Percentiles rank a stretch among this genome's conserved stretches.
Evolutionary conservation across 2,888 invertebrate species (phyloP).

Genomic region (Bursaphelenchus okinawaensis): DNA sequence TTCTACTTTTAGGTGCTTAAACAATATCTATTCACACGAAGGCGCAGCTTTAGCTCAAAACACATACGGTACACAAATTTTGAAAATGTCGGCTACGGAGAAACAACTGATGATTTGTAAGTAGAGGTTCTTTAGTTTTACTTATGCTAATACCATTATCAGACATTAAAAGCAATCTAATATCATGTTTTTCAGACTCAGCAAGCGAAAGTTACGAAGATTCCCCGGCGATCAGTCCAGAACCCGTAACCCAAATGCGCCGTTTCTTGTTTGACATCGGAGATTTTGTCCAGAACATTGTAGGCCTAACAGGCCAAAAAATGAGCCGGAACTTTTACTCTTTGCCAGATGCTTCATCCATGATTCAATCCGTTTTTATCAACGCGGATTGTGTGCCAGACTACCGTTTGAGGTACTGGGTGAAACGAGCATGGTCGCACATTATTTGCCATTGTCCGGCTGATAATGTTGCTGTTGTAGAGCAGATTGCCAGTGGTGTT

Average conservation of each 20-base stretch:
- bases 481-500: slow-evolving; percentile 19
- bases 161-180: background rate
- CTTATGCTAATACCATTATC: background rate
- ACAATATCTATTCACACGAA: slow-evolving; percentile 25
- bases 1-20: slow-evolving; percentile 26
- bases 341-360: slow-evolving; percentile 8
- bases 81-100: slow-evolving; percentile 36
- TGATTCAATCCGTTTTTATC: slow-evolving; percentile 22
- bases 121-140: no score
- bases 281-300: slow-evolving; percentile 31
- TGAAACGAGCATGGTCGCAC: slow-evolving; percentile 32
- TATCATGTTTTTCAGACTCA: slow-evolving; percentile 10
- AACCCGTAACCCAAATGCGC: slow-evolving; percentile 18
- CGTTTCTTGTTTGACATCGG: slow-evolving; percentile 23
- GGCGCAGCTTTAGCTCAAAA: slow-evolving; percentile 25
- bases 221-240: background rate
- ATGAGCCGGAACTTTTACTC: slow-evolving; percentile 27
- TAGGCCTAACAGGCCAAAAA: slow-evolving; percentile 31
- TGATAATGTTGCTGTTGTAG: slow-evolving; percentile 15
- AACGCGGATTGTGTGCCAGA: slow-evolving; percentile 26
- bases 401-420: slow-evolving; percentile 35
- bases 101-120: slow-evolving; percentile 38
- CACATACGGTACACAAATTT: slow-evolving; percentile 24
- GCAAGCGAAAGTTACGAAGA: slow-evolving; percentile 14
- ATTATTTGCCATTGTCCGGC: slow-evolving; percentile 32